Base-by-base conservation (phyloP, 2,797 vertebrate species). In the Synanceia verrucosa region DNA sequence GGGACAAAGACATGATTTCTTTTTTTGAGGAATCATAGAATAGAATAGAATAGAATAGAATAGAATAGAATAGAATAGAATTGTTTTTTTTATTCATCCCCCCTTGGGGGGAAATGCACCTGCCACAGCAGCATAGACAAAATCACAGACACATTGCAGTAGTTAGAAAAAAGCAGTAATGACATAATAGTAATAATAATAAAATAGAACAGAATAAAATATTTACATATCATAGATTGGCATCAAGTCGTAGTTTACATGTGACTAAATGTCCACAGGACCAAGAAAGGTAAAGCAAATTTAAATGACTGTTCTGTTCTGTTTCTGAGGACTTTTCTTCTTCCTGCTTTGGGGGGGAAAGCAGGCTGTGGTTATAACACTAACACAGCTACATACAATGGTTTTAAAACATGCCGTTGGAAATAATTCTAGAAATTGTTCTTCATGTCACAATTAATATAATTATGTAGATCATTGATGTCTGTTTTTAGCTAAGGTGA, bases 311-410 rank as follows among this genome's bases (percentile, higher is more conserved):
- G 36, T 31, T 16, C 14, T 48, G 4, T 24, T n/a, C 9, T 21
- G 52, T 43, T 93, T 93, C 82, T 90, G 86, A 64, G 85, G 71
- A 16, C 56, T 43, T 43, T 43, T 84, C 84, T 94, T 94, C 37
- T 85, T 96, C 64, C 92, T 97, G 28, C 94, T 96, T 19, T 91
- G n/a, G n/a, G 94, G 33, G 62, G 66, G 2, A 90, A 88, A 64
- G 85, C 93, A 7, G 84, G 91, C 33, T 85, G 91, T 0, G 84
- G 92, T 11, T 90, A 93, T 88, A 2, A 59, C 76, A 0, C 86
- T 93, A 75, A 91, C 73, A 91, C 23, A 36, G 6, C 16, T 50
- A 21, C 39, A 46, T 18, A 33, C 2, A 14, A 18, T 39, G 19
- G 11, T 28, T 63, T 41, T 29, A 12, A 41, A 53, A 29, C 21